These are phyloP conservation scores for Carassius carassius DNA, from an alignment of 2,113 vertebrate species.

Conservation along the genomic window DNA sequence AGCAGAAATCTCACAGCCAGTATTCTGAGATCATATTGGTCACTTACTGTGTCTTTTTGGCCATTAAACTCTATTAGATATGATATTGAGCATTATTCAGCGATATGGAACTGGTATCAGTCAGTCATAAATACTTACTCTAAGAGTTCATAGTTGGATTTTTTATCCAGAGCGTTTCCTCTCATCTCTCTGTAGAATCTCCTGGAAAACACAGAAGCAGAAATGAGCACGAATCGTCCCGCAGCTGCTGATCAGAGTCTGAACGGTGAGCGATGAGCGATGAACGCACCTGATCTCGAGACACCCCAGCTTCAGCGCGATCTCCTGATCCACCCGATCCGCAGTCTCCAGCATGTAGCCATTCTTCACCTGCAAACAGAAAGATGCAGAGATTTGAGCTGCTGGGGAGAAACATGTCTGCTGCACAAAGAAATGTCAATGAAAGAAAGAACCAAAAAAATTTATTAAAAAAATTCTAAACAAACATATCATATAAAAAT, in stretches of 20 bases:
- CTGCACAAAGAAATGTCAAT: not conserved
- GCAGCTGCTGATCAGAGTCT: too few relatives aligned
- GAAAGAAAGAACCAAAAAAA: not conserved
- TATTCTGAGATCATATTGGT: not conserved
- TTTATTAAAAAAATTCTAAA: not conserved
- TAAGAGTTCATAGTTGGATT: slow-evolving; percentile 98
- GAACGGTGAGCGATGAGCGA: not conserved
- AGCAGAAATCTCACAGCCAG: too few relatives aligned
- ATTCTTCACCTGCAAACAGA: slow-evolving; percentile 88
- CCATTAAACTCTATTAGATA: not conserved
- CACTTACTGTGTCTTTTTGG: not conserved
- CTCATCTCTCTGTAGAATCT: slow-evolving; percentile 97
- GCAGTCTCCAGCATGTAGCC: slow-evolving; percentile 96
- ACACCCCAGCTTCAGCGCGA: slow-evolving; percentile 95
- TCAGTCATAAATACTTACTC: slow-evolving; percentile 80
- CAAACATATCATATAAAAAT: too few relatives aligned
- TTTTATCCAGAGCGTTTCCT: slow-evolving; percentile 97
- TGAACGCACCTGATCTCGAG: slow-evolving; percentile 86
- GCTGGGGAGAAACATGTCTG: not conserved
- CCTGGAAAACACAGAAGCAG: slow-evolving; percentile 75
- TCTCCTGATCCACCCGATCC: slow-evolving; percentile 94
- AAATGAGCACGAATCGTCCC: not conserved
- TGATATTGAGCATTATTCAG: not conserved
- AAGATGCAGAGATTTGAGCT: not conserved
- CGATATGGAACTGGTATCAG: not conserved